Percentiles rank a stretch among this genome's conserved stretches.
Evolutionary conservation across 2,113 vertebrate genomes (phyloP).

Genomic region (Ictalurus punctatus): DNA sequence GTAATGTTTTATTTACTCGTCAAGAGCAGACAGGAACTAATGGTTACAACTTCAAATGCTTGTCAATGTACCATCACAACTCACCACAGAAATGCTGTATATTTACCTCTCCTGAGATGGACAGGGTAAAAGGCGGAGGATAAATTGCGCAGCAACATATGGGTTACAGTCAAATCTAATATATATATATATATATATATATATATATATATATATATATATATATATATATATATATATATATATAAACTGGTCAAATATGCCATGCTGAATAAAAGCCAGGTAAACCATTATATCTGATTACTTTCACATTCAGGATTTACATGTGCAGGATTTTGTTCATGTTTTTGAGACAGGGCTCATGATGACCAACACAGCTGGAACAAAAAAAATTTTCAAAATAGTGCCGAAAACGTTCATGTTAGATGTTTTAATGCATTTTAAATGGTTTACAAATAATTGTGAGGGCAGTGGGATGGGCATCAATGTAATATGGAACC

Average conservation of each 20-base stretch:
- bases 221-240: too few species aligned
- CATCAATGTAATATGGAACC: not conserved
- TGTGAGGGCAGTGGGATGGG: not conserved
- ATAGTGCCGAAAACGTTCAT: not conserved
- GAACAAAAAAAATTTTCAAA: not conserved
- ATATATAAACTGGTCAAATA: not conserved
- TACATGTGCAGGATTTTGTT: not conserved
- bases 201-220: too few species aligned
- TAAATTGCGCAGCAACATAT: slow-evolving; percentile 2
- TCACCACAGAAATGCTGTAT: slow-evolving; percentile 1
- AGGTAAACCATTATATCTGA: not conserved
- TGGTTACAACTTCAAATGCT: slow-evolving; percentile 10
- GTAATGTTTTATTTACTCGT: not conserved
- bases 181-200: not conserved
- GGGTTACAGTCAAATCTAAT: not conserved
- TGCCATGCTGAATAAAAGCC: not conserved
- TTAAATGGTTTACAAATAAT: not conserved
- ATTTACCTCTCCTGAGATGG: not conserved
- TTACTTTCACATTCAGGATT: not conserved
- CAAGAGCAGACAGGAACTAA: slow-evolving; percentile 13
- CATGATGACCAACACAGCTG: not conserved
- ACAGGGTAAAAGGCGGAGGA: not conserved
- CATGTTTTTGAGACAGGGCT: not conserved
- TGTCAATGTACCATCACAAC: slow-evolving; percentile 30
- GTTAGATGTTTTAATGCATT: not conserved